These are phyloP conservation scores for Cryptoblepharus egeriae DNA, from an alignment of 2,797 vertebrate genomes.

Conservation along the genomic window DNA sequence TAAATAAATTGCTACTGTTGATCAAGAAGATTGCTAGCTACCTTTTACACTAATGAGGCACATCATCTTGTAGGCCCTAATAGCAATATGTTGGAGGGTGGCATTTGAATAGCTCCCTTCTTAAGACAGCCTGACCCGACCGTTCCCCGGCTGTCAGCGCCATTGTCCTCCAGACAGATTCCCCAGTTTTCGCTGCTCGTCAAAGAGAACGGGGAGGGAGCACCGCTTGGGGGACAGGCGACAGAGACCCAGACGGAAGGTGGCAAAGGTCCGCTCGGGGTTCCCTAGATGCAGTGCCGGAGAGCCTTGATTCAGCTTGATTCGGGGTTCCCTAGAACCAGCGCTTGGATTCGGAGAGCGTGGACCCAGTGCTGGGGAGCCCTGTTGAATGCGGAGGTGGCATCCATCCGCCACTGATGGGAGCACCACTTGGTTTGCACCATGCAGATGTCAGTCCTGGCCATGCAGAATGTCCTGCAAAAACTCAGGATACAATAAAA, in stretches of 20 bases:
- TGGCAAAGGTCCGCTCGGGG: fast-evolving
- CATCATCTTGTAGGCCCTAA: conserved; percentile 74
- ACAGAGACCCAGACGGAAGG: fast-evolving
- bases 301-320: no score
- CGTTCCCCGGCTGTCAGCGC: conserved; percentile 54
- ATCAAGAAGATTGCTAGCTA: conserved; percentile 80
- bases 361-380: no score
- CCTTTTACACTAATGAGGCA: conserved; percentile 81
- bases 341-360: no score
- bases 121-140: conserved; percentile 63
- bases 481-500: no score
- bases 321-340: no score
- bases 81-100: conserved; percentile 74
- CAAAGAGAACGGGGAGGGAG: neutral
- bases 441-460: no score
- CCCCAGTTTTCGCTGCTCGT: conserved; percentile 63
- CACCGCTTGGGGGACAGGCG: conserved; percentile 9
- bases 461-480: no score
- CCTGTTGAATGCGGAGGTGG: no score
- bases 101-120: conserved; percentile 72
- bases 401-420: no score
- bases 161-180: conserved; percentile 58
- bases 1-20: conserved; percentile 82
- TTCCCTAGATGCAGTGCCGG: no score
- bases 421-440: no score